phyloP scores from a whole-genome alignment of 2,113 vertebrate species.

The Patagioenas fasciata region DNA sequence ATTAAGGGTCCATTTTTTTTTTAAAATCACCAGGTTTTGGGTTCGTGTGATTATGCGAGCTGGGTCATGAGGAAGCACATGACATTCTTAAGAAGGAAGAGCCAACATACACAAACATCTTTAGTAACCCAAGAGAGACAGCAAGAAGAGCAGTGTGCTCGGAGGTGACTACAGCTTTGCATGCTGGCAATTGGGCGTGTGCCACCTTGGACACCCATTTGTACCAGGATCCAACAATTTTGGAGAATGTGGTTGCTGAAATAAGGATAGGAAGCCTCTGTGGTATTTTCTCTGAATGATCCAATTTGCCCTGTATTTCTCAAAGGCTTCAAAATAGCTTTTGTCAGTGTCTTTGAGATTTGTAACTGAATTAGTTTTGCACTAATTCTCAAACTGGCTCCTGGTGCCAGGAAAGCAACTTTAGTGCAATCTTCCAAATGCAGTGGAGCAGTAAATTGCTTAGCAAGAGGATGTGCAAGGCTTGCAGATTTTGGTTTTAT shows the following conservation, averaged over 20 bases:
- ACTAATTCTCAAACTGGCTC: not conserved
- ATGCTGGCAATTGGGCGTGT: rapidly evolving
- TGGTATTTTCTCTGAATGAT: not conserved
- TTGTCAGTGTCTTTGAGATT: slow-evolving; percentile 20
- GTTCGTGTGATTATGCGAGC: not conserved
- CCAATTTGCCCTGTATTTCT: not conserved
- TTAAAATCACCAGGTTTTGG: not conserved
- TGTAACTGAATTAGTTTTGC: slow-evolving; percentile 48
- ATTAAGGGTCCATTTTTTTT: not conserved
- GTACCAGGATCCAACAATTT: not conserved
- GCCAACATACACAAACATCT: not conserved
- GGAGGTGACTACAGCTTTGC: not conserved
- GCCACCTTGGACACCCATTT: not conserved
- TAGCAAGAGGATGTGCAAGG: not conserved
- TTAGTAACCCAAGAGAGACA: not conserved
- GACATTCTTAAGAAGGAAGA: not conserved
- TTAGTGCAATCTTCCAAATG: slow-evolving; percentile 9
- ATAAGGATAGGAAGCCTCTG: not conserved
- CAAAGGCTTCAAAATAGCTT: slow-evolving; percentile 15
- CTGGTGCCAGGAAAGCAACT: not conserved
- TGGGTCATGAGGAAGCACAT: not conserved
- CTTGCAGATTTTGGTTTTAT: slow-evolving; percentile 43
- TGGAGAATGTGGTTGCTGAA: not conserved
- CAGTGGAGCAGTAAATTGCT: slow-evolving; percentile 51
- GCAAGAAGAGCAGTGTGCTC: rapidly evolving